Conservation (phyloP, 2,113 vertebrate species). For the Cardinalis cardinalis region DNA sequence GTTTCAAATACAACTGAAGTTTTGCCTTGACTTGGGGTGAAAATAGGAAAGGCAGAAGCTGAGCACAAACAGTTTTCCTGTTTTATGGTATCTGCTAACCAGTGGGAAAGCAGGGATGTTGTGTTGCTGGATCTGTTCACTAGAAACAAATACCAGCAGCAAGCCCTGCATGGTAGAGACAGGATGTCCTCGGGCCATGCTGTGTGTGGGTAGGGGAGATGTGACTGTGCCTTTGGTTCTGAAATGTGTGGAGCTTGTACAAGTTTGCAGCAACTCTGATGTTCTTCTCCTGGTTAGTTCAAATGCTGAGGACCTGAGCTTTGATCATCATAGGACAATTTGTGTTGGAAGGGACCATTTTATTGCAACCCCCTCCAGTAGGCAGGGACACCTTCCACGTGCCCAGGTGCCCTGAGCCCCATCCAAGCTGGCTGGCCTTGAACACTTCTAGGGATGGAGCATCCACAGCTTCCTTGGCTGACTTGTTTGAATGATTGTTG, state of each 20-base stretch:
- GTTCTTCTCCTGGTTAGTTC: background rate
- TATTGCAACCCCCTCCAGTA: background rate
- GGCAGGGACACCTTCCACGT: background rate
- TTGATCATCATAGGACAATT: background rate
- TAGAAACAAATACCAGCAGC: background rate
- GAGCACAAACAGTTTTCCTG: background rate
- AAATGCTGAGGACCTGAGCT: background rate
- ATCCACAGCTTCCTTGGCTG: background rate
- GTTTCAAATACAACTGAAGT: background rate
- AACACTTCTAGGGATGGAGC: background rate
- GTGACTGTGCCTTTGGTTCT: background rate
- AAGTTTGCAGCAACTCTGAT: background rate
- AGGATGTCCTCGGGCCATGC: rapidly evolving
- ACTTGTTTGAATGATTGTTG: background rate
- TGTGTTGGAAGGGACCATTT: background rate
- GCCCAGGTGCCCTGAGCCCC: background rate
- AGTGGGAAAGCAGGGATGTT: background rate
- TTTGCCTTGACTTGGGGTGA: background rate
- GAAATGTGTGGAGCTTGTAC: background rate
- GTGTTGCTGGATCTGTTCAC: background rate
- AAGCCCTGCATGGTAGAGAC: rapidly evolving
- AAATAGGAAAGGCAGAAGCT: background rate
- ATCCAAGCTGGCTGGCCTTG: background rate
- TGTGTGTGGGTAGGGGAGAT: rapidly evolving
- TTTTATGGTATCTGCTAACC: background rate